Evolutionary conservation across 1,140 invertebrate genomes (phyloP), one percentile per base, ranked within the genome.

Genomic region (Phthorimaea operculella): DNA sequence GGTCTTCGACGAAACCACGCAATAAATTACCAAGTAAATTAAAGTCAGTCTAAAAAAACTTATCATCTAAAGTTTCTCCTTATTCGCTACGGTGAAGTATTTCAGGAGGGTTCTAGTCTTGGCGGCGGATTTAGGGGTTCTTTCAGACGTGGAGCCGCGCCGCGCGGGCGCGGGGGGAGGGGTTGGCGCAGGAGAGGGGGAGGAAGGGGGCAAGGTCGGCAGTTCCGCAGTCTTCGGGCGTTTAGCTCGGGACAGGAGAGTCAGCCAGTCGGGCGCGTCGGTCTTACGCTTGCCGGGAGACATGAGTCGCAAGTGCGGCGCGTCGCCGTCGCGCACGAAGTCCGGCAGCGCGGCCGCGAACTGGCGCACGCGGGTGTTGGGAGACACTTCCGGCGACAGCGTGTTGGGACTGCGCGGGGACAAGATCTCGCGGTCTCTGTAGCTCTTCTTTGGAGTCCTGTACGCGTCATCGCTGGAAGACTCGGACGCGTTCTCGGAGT

Each of bases 261-360:
- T 92, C 28, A 94, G 72, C 92, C 92, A 94, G 66, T 93, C 88
- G 10, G 36, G 36, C 0, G 91, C 84, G 57, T 90, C 88, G 18
- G 90, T 87, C 58, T 84, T 88, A 52, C 87, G 88, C 50, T 91
- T 91, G 39, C 87, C 87, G 0, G 92, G 91, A 0, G 92, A 93
- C 81, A 90, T 89, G 44, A 91, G 77, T 16, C 88, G 83, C 51
- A 92, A 79, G 70, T 93, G 92, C 0, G 93, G 93, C 0, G 92
- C 92, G 16, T 89, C 90, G 0, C 93, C 92, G 62, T 92, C 90
- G 4, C 92, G 60, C 0, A 92, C 92, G 61, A 88, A 94, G 79
- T 94, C 92, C 0, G 94, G 94, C 17, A 95, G 79, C 45, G 14
- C 45, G 3, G 45, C 45, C 14, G 14, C 15, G 14, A 18, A 16